Percentiles rank a stretch among this genome's conserved stretches.
Conservation (phyloP, 2,113 vertebrate genomes). For the Condylura cristata region DNA sequence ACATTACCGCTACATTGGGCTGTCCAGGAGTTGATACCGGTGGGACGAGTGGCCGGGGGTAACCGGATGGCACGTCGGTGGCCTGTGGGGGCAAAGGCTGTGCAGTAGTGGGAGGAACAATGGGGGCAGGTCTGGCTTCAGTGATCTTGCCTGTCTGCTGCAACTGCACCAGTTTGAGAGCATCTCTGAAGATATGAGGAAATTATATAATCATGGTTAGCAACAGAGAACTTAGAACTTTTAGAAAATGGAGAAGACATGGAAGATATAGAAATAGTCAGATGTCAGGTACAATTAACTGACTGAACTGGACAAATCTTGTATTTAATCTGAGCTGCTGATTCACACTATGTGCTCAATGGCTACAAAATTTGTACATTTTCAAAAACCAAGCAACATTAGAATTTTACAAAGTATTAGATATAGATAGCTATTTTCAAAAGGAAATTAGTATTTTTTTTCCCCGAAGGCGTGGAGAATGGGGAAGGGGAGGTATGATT, state of each 20-base stretch:
- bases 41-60: conserved; percentile 88
- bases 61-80: conserved; percentile 69
- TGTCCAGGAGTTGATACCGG: conserved; percentile 92
- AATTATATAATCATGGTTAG: conserved; percentile 45
- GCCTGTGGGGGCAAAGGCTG: conserved; percentile 50
- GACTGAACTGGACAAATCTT: not conserved
- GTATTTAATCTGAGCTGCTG: not conserved
- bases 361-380: not conserved
- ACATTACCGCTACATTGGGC: conserved; percentile 88
- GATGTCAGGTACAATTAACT: not conserved
- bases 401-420: not conserved
- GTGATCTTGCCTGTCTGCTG: conserved; percentile 79
- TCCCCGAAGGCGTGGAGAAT: too few relatives aligned
- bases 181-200: conserved; percentile 89
- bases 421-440: not conserved
- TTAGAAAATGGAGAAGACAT: not conserved
- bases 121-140: conserved; percentile 71
- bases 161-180: conserved; percentile 90
- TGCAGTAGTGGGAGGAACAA: conserved; percentile 57
- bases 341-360: not conserved
- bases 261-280: not conserved
- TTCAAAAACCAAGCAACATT: conserved; percentile 24
- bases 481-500: not conserved
- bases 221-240: not conserved
- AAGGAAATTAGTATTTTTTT: not conserved